Base-by-base conservation (phyloP, 2,888 invertebrate genomes). In the Ctenicera cuprea region DNA sequence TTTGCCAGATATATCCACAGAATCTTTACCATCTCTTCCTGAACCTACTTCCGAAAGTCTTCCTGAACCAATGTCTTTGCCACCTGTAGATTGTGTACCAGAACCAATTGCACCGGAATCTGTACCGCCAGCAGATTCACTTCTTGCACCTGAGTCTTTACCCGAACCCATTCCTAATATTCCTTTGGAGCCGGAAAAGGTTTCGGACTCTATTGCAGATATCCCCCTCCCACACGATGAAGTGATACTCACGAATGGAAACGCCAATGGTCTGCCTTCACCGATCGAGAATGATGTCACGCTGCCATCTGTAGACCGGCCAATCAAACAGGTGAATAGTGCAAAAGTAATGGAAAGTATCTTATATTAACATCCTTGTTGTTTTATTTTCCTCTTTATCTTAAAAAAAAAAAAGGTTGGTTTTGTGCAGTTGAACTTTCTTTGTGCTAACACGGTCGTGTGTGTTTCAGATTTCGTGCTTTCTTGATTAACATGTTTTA, bases 291-390 rank as follows among this genome's bases (percentile, higher is more conserved):
- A 86, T 26, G 88, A 87, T 87, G 80, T 88, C 86, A 79, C 79
- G 86, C 86, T 82, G 88, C 80, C 81, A 89, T 83, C 85, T 88
- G 88, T 85, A 88, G 90, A 74, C 89, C 89, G 78, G 89, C 89
- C 85, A 89, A 88, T 89, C 88, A 91, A 87, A 86, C 87, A 87
- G 87, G 87, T 87, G 87, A 87, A 85, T 86, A 85, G 75, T 70
- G 80, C 78, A 79, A 79, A 63, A 74, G 76, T 78, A 77, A 79
- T 78, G 79, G 82, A 81, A 79, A 81, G 77, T 80, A 78, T 77
- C 83, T 64, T 83, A 80, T 79, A 82, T 75, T 78, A 78, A 76
- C 76, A 72, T 63, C 74, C 76, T 79, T 81, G 77, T 78, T 79
- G 76, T 78, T 77, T 77, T 75, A 73, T 74, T 76, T 75, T 71